Evolutionary conservation across 2,113 vertebrate genomes (phyloP).

Genomic region (Boulengeromyrus knoepffleri): DNA sequence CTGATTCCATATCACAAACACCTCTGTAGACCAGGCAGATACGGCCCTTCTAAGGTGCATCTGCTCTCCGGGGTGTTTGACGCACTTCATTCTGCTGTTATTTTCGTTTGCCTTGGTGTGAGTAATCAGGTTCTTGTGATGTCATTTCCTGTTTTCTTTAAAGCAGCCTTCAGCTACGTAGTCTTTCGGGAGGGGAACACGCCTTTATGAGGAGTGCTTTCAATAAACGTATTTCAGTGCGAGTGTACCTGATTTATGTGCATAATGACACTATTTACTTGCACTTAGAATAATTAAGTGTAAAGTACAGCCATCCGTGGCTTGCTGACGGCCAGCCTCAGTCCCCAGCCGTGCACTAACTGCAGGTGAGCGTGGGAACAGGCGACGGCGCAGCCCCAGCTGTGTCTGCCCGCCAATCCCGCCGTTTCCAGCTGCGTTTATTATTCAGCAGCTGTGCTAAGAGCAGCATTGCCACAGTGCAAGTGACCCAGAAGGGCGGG

Average conservation of each 20-base stretch:
- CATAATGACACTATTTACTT: neutral
- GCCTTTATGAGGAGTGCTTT: neutral
- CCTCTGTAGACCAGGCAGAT: neutral
- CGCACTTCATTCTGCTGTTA: neutral
- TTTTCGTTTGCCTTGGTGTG: neutral
- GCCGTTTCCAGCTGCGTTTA: neutral
- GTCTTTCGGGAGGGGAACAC: neutral
- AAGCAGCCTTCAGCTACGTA: neutral
- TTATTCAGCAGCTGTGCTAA: conserved; percentile 1
- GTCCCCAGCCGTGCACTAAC: neutral
- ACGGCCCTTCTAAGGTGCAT: neutral
- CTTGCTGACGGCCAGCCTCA: neutral
- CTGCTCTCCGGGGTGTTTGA: neutral
- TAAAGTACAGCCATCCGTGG: neutral
- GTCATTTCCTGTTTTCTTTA: neutral
- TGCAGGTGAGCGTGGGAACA: neutral
- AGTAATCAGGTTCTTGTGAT: neutral
- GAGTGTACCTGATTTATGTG: neutral
- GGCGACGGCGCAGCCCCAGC: neutral
- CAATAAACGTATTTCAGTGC: neutral
- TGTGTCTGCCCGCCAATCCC: neutral
- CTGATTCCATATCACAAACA: neutral
- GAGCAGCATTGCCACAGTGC: neutral
- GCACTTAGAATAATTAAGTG: neutral
- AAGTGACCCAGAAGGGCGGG: neutral